Percentiles rank a stretch among this genome's conserved stretches.
Conservation (phyloP, 2,113 vertebrate species). For the Theropithecus gelada region DNA sequence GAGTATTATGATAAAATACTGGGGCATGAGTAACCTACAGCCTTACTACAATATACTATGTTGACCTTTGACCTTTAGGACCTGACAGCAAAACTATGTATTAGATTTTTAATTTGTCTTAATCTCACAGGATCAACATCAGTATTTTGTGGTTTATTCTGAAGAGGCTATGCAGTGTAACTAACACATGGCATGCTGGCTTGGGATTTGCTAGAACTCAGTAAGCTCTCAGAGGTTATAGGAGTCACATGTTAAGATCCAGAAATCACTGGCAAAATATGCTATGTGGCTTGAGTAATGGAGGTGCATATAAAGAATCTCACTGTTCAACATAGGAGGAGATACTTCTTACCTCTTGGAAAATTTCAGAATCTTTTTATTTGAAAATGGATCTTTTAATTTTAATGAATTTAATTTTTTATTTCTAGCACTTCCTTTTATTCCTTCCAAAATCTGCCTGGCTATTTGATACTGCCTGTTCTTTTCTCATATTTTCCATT, state of each 20-base stretch:
- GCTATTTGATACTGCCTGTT: neutral
- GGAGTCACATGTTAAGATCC: constrained; percentile 16
- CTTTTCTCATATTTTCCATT: neutral
- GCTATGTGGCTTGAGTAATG: neutral
- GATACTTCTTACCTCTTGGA: neutral
- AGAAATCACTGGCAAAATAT: constrained; percentile 48
- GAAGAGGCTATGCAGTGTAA: constrained; percentile 57
- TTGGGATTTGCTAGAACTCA: constrained; percentile 39
- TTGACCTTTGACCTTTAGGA: constrained; percentile 83
- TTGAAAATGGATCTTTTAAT: constrained; percentile 21
- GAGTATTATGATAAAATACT: constrained; percentile 88
- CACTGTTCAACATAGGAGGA: neutral
- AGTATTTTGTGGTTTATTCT: constrained; percentile 75
- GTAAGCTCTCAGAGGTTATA: neutral
- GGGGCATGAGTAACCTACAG: constrained; percentile 84
- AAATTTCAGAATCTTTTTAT: constrained; percentile 38
- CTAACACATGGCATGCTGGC: neutral
- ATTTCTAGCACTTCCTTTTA: neutral
- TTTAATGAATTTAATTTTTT: constrained; percentile 12
- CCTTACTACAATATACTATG: constrained; percentile 83
- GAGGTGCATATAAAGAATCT: neutral
- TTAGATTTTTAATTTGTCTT: constrained; percentile 87
- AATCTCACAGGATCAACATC: constrained; percentile 83
- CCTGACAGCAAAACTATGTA: constrained; percentile 83
- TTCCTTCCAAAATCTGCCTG: neutral